Base-by-base conservation (phyloP, 2,888 invertebrate species). In the Trilocha varians region DNA sequence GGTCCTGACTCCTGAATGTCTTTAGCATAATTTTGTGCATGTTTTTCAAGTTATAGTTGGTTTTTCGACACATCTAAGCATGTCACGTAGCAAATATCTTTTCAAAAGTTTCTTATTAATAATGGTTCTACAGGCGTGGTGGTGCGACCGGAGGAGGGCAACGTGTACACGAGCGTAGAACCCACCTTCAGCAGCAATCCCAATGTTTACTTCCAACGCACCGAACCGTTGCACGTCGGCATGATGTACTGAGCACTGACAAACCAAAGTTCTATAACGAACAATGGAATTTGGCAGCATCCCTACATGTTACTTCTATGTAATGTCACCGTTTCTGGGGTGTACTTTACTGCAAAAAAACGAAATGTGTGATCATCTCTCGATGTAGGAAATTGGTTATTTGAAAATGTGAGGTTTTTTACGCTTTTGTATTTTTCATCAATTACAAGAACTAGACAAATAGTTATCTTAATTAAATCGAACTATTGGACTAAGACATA, bases 151-250 rank as follows among this genome's bases (percentile, higher is more conserved):
- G 94, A 93, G 70, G 95, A 94, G 73, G 91, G 91, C 62, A 93
- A 91, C 84, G 89, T 94, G 65, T 95, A 95, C 84, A 93, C 95
- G 63, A 94, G 94, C 56, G 86, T 92, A 70, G 93, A 93, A 78
- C 93, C 93, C 59, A 94, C 93, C 58, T 87, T 95, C 76, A 95
- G 95, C 78, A 93, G 92, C 78, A 95, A 95, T 87, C 95, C 95
- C 55, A 95, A 95, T 86, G 95, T 95, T 53, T 95, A 92, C 79
- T 95, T 95, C 82, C 95, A 95, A 79, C 90, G 95, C 64, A 89
- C 91, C 59, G 87, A 86, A 60, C 92, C 91, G 49, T 90, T 95
- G 61, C 95, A 95, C 88, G 94, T 94, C 55, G 95, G 95, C 78
- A 94, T 95, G 93, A 94, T 95, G 91, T 95, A 95, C 84, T 95